Base-by-base conservation (phyloP, 2,113 vertebrate genomes). In the Corydoras sp. region DNA sequence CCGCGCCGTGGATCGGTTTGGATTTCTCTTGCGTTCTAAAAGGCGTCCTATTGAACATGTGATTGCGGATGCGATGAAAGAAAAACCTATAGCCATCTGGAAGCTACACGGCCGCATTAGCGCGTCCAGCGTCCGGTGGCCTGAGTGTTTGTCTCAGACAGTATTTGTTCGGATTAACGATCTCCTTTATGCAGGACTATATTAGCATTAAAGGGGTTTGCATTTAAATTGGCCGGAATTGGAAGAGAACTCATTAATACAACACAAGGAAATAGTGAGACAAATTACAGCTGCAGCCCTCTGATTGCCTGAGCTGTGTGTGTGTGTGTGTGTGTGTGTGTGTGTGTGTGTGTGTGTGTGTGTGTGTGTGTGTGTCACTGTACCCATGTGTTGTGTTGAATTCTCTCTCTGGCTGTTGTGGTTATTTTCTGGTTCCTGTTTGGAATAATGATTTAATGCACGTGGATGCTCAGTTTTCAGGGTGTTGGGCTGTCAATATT, bases 181-280 rank as follows among this genome's bases (percentile, higher is more conserved):
- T 65, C 53, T 80, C 65, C 65, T 74, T 83, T 62, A 80, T 79
- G 72, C 69, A 75, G 76, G 60, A 62, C 64, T 70, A 56, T 74
- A 81, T 62, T 59, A 71, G 58, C 78, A 79, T 75, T 72, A 76
- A 71, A 31, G 48, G 69, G 58, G 67, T 82, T 82, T 81, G 30
- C 61, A 63, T 81, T 76, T 73, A 69, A 68, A 59, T 64, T 73
- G 58, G 69, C 43, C 35, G 6, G 55, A 55, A 48, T 69, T 72
- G 75, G 56, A 64, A 71, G 50, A 72, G 69, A 68, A 68, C 72
- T 75, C 75, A 77, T 72, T 75, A 72, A 74, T 62, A 60, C 70
- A 71, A 51, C 58, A 67, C 68, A 59, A 63, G 18, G 18, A 49
- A 49, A 71, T 30, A 56, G 59, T 64, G 68, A 71, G 64, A 32